Evolutionary conservation across 2,797 vertebrate species (phyloP).

Genomic region (Anguilla obscura): DNA sequence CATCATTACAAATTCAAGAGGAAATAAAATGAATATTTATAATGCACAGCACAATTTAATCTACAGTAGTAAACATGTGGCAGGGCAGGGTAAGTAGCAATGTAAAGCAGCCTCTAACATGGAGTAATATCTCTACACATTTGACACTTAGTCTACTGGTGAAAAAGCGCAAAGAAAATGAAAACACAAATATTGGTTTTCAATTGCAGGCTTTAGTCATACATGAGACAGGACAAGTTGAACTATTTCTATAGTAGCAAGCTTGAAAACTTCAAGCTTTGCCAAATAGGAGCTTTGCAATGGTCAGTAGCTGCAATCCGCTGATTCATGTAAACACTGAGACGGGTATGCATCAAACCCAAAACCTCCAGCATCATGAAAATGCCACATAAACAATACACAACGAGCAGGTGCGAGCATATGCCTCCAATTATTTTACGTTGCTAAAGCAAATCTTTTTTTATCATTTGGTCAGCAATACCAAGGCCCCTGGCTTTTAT

Average conservation of each 20-base stretch:
- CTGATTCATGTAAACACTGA: conserved; percentile 44
- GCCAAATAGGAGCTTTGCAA: conserved; percentile 29
- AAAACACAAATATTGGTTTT: conserved; percentile 5
- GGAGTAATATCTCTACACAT: not conserved
- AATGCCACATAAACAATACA: conserved; percentile 56
- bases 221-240: conserved; percentile 21
- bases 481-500: conserved; percentile 55
- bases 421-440: conserved; percentile 61
- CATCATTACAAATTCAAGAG: conserved; percentile 1
- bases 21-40: conserved; percentile 14
- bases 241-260: conserved; percentile 20
- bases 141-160: not conserved
- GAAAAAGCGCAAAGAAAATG: conserved; percentile 19
- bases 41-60: not conserved
- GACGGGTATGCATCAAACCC: conserved; percentile 40
- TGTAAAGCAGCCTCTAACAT: not conserved
- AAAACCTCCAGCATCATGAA: conserved; percentile 48
- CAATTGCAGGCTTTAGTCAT: not conserved
- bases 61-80: not conserved
- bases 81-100: not conserved
- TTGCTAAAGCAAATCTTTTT: conserved; percentile 61
- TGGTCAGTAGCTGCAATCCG: conserved; percentile 46
- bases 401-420: conserved; percentile 56
- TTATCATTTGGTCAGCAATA: conserved; percentile 67
- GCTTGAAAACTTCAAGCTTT: conserved; percentile 25